Evolutionary conservation across 2,888 invertebrate species (phyloP).

Genomic region (Mantis religiosa): DNA sequence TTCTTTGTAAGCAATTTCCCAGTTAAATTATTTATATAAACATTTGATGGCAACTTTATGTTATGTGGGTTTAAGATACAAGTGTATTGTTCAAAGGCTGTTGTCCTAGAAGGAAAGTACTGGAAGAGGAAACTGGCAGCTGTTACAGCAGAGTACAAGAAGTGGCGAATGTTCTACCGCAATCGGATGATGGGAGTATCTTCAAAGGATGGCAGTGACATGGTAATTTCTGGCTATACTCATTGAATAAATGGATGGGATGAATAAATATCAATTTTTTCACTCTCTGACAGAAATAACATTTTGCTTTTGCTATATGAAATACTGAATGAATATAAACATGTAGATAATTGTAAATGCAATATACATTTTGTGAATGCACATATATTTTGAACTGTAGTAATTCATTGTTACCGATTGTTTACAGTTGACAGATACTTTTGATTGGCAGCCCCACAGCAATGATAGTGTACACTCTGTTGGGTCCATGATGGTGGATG

Average conservation of each 20-base stretch:
- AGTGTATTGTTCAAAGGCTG: constrained; percentile 61
- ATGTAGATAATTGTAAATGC: not conserved
- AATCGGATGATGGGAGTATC: constrained; percentile 74
- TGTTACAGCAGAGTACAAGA: constrained; percentile 97
- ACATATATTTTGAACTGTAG: no score
- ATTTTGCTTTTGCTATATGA: not conserved
- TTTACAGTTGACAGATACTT: constrained; percentile 65
- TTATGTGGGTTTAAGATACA: no score
- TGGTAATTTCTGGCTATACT: constrained; percentile 53
- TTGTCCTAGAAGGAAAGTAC: constrained; percentile 97
- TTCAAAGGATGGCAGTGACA: constrained; percentile 68
- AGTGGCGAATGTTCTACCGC: constrained; percentile 92
- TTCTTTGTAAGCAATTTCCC: no score
- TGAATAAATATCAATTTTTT: not conserved
- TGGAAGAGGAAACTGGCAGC: constrained; percentile 97
- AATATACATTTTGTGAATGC: not conserved
- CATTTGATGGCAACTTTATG: no score
- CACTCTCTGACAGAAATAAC: not conserved
- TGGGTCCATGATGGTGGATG: constrained; percentile 72
- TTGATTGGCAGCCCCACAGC: constrained; percentile 67
- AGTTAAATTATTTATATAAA: no score
- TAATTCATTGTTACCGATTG: not conserved
- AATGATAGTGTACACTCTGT: constrained; percentile 55
- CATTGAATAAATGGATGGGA: constrained; percentile 29
- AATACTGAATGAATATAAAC: not conserved